Conservation (phyloP, 2,797 vertebrate species). For the Pseudocheirus occidentalis region DNA sequence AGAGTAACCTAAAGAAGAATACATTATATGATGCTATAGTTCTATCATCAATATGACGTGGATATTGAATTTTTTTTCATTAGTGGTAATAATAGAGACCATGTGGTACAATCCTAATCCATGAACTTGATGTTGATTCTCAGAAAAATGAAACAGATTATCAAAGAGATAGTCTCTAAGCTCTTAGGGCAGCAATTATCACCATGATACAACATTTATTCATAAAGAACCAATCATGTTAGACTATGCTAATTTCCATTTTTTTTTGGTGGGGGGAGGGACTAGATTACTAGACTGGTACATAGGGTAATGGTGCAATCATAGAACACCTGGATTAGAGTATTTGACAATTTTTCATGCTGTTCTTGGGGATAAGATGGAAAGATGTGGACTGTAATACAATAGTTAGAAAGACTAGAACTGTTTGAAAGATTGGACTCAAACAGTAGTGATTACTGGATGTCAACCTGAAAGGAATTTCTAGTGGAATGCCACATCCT, state of each 20-base stretch:
- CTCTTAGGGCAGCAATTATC: not conserved
- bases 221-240: not conserved
- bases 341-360: not conserved
- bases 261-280: too few relatives aligned
- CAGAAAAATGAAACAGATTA: not conserved
- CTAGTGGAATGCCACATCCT: not conserved
- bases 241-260: not conserved
- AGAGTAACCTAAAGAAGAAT: not conserved
- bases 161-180: not conserved
- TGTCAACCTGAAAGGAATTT: not conserved
- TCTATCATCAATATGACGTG: not conserved
- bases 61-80: not conserved
- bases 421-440: not conserved
- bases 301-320: not conserved
- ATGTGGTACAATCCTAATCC: not conserved
- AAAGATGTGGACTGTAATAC: not conserved
- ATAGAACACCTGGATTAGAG: not conserved
- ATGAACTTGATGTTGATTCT: not conserved
- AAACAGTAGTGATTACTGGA: not conserved
- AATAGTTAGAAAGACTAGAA: not conserved
- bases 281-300: too few relatives aligned
- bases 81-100: not conserved
- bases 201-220: not conserved
- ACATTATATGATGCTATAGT: not conserved
- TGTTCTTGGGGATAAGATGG: not conserved